Conservation (phyloP, 2,888 invertebrate genomes). For the Dicyrtomina minuta region DNA sequence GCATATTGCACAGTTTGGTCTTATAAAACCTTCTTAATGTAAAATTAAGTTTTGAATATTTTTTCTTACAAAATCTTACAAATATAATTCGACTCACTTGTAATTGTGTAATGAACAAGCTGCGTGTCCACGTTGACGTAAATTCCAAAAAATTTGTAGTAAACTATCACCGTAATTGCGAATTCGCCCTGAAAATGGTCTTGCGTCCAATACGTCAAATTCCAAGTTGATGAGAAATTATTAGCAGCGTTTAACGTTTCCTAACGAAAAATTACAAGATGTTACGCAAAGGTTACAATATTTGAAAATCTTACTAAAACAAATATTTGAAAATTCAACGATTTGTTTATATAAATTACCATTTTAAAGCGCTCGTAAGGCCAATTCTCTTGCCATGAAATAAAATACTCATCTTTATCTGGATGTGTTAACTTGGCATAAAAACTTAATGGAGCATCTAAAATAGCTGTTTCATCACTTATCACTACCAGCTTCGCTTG, state of each 20-base stretch:
- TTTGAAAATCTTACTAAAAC: not conserved
- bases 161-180: constrained; percentile 38
- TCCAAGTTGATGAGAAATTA: constrained; percentile 43
- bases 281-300: not conserved
- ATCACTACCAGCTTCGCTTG: constrained; percentile 59
- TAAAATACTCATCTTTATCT: constrained; percentile 45
- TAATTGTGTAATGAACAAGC: not conserved
- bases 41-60: not conserved
- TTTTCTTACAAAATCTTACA: no score
- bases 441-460: constrained; percentile 72
- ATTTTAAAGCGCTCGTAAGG: not conserved
- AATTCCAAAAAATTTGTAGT: constrained; percentile 14
- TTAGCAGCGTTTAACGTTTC: constrained; percentile 37
- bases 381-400: constrained; percentile 41
- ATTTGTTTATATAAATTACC: not conserved
- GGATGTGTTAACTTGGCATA: constrained; percentile 62
- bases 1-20: no score
- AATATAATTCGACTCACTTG: not conserved
- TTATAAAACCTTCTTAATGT: not conserved
- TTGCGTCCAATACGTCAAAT: constrained; percentile 31
- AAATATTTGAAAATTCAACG: not conserved
- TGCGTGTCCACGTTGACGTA: constrained; percentile 13
- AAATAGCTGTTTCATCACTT: constrained; percentile 69
- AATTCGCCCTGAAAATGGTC: constrained; percentile 37
- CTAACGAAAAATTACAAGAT: not conserved